A percentile compares a stretch with the other conserved stretches of the same genome.
These are phyloP conservation scores for Macrochelys suwanniensis DNA, from an alignment of 2,797 vertebrate genomes.

Conservation along the genomic window DNA sequence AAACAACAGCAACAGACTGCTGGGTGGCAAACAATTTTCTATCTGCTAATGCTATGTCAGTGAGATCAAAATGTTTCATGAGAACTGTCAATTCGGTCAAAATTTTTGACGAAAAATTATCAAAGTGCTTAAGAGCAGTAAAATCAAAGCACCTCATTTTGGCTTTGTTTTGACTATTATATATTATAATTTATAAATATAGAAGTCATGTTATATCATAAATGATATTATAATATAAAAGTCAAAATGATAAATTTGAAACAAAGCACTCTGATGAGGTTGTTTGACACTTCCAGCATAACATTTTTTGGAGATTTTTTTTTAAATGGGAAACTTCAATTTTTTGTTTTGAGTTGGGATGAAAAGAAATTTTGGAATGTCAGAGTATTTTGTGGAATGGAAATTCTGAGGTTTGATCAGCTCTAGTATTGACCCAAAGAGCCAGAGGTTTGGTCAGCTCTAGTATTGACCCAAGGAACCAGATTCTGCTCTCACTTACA, in stretches of 20 bases:
- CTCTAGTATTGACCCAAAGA: neutral
- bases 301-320: neutral
- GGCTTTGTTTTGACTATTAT: slow-evolving; percentile 33
- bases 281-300: slow-evolving; percentile 1
- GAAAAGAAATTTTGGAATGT: neutral
- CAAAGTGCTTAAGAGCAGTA: neutral
- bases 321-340: slow-evolving; percentile 16
- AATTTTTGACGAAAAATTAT: slow-evolving; percentile 60
- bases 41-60: slow-evolving; percentile 60
- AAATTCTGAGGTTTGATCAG: neutral
- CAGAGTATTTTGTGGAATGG: neutral
- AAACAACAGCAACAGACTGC: neutral
- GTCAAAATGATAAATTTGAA: slow-evolving; percentile 42
- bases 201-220: slow-evolving; percentile 18
- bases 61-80: neutral
- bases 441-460: neutral
- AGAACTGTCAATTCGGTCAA: neutral
- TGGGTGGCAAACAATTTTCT: slow-evolving; percentile 32
- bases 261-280: neutral
- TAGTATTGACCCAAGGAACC: neutral
- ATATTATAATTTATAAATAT: neutral
- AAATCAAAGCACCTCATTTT: neutral
- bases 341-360: neutral
- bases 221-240: neutral
- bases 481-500: neutral